Conservation (phyloP, 2,797 vertebrate species). For the Eulemur albifrons region DNA sequence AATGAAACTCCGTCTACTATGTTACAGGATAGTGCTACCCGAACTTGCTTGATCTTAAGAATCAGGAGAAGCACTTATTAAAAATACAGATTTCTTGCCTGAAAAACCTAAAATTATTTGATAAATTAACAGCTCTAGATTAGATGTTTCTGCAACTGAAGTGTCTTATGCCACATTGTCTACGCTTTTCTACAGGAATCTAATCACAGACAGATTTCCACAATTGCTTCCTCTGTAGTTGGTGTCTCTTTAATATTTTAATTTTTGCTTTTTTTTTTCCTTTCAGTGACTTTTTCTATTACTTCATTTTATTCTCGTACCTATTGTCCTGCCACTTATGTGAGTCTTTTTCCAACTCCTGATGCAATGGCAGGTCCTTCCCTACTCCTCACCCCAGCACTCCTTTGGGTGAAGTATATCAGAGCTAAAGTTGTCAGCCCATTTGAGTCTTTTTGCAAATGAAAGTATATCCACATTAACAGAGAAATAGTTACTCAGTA, state of each 20-base stretch:
- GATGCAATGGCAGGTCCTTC: neutral
- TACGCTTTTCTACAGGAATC: slow-evolving; percentile 14
- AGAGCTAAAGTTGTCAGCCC: slow-evolving; percentile 28
- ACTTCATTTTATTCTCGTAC: neutral
- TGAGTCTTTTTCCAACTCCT: neutral
- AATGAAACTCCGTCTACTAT: neutral
- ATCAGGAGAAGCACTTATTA: neutral
- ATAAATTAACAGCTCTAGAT: slow-evolving; percentile 7
- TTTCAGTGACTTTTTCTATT: neutral
- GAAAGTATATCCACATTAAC: slow-evolving; percentile 53
- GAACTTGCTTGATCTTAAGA: neutral
- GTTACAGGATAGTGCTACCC: neutral
- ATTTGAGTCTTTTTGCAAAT: slow-evolving; percentile 36
- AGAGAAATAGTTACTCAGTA: slow-evolving; percentile 50
- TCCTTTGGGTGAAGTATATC: neutral
- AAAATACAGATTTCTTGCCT: neutral
- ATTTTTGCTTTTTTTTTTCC: neutral
- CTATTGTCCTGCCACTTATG: neutral
- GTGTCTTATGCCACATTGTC: neutral
- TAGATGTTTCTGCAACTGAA: neutral
- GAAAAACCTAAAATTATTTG: slow-evolving; percentile 31
- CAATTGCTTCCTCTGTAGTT: neutral
- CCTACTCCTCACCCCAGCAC: neutral
- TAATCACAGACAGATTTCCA: neutral
- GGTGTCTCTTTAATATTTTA: neutral